These are phyloP conservation scores for Stenurella melanura DNA, from an alignment of 2,888 invertebrate species.

Conservation along the genomic window DNA sequence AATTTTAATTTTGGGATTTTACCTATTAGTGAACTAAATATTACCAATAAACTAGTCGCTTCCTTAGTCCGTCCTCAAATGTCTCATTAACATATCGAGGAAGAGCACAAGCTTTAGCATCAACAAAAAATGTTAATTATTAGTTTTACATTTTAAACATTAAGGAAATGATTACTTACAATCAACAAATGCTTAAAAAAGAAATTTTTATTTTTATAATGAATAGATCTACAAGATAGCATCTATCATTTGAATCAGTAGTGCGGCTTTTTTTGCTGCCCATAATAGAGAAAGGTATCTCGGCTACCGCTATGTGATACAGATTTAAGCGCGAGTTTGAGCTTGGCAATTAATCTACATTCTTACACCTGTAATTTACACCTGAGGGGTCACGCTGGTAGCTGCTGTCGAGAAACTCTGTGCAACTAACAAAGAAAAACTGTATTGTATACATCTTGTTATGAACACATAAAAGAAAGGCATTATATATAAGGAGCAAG, in stretches of 20 bases:
- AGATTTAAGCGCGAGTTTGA: conserved; percentile 59
- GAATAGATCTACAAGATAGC: conserved; percentile 47
- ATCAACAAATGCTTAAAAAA: conserved; percentile 43
- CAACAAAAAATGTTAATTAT: conserved; percentile 29
- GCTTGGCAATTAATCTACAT: conserved; percentile 65
- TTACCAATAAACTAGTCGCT: not conserved
- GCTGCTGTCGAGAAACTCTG: conserved; percentile 34
- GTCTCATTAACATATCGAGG: not conserved
- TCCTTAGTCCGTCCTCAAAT: conserved; percentile 7
- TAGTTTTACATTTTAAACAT: conserved; percentile 41
- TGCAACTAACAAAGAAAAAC: conserved; percentile 14
- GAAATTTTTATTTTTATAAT: conserved; percentile 50
- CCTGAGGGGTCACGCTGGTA: conserved; percentile 61
- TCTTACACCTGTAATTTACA: conserved; percentile 68
- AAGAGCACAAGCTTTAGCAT: conserved; percentile 18
- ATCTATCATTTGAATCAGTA: conserved; percentile 40
- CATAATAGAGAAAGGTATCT: conserved; percentile 64
- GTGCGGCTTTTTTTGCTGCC: conserved; percentile 58
- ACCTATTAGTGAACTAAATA: not conserved
- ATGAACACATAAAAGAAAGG: conserved; percentile 10
- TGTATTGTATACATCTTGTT: conserved; percentile 22
- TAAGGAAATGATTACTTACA: conserved; percentile 46
- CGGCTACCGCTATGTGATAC: conserved; percentile 66
- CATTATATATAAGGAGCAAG: not conserved
- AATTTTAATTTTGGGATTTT: not conserved